phyloP scores from a whole-genome alignment of 1,140 invertebrate species.

The Anastrepha obliqua region DNA sequence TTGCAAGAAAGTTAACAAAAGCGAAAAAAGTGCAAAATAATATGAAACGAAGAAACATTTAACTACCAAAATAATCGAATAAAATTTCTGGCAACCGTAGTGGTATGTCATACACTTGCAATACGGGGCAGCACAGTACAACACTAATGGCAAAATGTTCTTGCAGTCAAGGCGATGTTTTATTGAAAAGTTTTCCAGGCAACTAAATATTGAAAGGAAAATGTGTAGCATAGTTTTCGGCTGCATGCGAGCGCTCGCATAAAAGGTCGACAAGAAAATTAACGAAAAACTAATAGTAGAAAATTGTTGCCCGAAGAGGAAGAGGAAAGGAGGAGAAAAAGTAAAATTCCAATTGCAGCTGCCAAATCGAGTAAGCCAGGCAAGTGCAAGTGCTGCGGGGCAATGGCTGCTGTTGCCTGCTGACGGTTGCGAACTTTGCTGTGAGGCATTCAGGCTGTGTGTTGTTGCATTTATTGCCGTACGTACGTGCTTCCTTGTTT shows the following conservation, averaged over 20 bases:
- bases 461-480: background rate
- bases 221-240: background rate
- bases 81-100: background rate
- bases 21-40: background rate
- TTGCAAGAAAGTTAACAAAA: background rate
- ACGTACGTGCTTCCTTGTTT: background rate
- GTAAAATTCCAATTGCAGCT: background rate
- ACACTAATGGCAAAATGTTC: background rate
- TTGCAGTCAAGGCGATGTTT: conserved; percentile 17
- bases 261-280: conserved; percentile 17
- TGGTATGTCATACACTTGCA: background rate
- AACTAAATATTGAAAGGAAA: background rate
- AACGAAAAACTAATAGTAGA: conserved; percentile 26
- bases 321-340: background rate
- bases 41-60: background rate
- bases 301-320: background rate
- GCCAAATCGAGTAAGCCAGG: background rate
- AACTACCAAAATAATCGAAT: conserved; percentile 21
- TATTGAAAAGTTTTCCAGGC: background rate
- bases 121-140: background rate
- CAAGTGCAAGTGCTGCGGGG: background rate
- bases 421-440: background rate
- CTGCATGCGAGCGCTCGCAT: background rate
- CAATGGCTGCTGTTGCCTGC: background rate
- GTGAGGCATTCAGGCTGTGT: background rate